phyloP scores from a whole-genome alignment of 2,888 invertebrate species.

The Acutogordius australiensis region DNA sequence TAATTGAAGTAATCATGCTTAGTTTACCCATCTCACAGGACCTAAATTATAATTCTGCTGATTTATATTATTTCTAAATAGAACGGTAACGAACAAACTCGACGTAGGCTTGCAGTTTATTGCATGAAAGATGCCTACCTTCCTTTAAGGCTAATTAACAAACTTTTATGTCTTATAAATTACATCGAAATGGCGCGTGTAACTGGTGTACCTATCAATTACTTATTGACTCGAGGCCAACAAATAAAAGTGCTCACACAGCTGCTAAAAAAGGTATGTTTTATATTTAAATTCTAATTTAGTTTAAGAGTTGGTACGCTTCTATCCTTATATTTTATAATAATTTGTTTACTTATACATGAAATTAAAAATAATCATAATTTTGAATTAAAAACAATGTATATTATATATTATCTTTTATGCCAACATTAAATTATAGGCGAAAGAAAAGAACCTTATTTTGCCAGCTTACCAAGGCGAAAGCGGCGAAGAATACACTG shows the following conservation, averaged over 20 bases:
- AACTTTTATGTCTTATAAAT: conserved; percentile 89
- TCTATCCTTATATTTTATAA: too few relatives aligned
- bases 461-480: conserved; percentile 57
- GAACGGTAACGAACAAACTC: conserved; percentile 64
- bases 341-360: too few relatives aligned
- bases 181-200: conserved; percentile 99
- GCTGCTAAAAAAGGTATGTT: conserved; percentile 59
- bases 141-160: conserved; percentile 64
- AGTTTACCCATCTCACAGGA: too few relatives aligned
- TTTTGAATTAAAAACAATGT: too few relatives aligned
- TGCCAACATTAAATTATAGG: conserved; percentile 30
- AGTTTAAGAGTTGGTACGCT: too few relatives aligned
- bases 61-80: too few relatives aligned
- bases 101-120: conserved; percentile 72
- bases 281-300: too few relatives aligned
- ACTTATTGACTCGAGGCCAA: conserved; percentile 72
- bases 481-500: conserved; percentile 71
- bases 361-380: too few relatives aligned
- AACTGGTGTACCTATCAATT: conserved; percentile 74
- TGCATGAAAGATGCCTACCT: conserved; percentile 91
- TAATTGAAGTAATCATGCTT: too few relatives aligned
- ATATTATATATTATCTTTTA: too few relatives aligned
- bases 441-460: conserved; percentile 49
- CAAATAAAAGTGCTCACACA: conserved; percentile 96
- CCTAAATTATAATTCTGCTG: too few relatives aligned